Evolutionary conservation across 30 jellyfish, hydroid and myxozoan species (phyloP).

Genomic region (Aurelia coerulea): DNA sequence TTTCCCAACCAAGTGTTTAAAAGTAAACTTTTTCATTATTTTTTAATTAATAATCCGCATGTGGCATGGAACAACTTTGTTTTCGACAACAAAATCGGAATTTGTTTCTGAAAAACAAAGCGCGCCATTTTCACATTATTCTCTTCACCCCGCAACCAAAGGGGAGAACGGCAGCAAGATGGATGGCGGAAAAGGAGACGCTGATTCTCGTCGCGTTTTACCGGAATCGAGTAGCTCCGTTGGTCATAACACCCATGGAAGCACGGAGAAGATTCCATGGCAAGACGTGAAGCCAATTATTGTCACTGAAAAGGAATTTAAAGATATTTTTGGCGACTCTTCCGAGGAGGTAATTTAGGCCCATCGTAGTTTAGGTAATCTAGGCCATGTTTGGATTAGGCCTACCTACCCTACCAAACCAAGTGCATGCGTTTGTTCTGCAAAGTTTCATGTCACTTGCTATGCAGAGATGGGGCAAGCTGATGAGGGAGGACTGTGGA

Average conservation of each 20-base stretch:
- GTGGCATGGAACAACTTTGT: too few species aligned
- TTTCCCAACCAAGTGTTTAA: too few species aligned
- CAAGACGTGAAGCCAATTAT: constrained; percentile 57
- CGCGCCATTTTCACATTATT: constrained; percentile 42
- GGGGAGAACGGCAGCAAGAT: background rate
- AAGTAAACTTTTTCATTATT: too few species aligned
- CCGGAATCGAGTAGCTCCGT: background rate
- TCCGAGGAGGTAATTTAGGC: constrained; percentile 68
- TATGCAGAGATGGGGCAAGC: too few species aligned
- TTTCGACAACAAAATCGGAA: too few species aligned
- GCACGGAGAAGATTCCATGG: constrained; percentile 6
- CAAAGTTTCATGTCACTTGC: too few species aligned
- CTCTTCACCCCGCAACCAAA: background rate
- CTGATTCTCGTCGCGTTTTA: background rate
- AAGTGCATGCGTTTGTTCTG: too few species aligned
- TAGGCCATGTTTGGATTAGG: too few species aligned
- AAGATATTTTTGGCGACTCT: constrained; percentile 76
- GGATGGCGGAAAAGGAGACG: background rate
- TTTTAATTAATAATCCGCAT: too few species aligned
- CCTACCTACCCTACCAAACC: too few species aligned
- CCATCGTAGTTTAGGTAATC: background rate
- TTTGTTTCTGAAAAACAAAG: background rate
- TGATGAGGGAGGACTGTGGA: too few species aligned
- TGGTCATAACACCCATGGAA: too few species aligned
- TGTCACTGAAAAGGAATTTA: constrained; percentile 49